phyloP scores from a whole-genome alignment of 2,888 invertebrate genomes.

The Philereme vetulata region DNA sequence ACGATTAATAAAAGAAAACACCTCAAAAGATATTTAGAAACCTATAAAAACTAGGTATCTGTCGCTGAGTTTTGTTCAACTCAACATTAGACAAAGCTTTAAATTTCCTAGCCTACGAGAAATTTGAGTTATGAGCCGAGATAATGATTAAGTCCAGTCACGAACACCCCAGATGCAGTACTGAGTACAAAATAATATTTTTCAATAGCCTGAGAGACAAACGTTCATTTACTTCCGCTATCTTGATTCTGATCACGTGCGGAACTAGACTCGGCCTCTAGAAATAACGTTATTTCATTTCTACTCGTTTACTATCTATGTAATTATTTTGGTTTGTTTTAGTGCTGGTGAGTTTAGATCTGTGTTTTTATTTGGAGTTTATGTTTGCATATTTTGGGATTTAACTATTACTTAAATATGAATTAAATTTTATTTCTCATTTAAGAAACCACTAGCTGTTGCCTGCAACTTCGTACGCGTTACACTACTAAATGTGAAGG shows the following conservation, averaged over 20 bases:
- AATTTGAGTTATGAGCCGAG: slow-evolving; percentile 11
- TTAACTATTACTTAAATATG: too few species aligned
- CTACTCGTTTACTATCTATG: slow-evolving; percentile 42
- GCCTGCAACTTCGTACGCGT: too few species aligned
- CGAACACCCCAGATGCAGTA: slow-evolving; percentile 30
- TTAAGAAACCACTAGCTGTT: too few species aligned
- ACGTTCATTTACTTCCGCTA: slow-evolving; percentile 28
- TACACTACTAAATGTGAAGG: too few species aligned
- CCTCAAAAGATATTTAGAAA: too few species aligned
- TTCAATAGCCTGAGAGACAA: slow-evolving; percentile 32
- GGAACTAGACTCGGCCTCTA: slow-evolving; percentile 29
- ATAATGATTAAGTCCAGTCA: slow-evolving; percentile 26
- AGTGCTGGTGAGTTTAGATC: slow-evolving; percentile 1
- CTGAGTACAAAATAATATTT: slow-evolving; percentile 35
- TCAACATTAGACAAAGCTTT: background rate
- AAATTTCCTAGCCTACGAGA: slow-evolving; percentile 3
- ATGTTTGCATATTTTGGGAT: too few species aligned
- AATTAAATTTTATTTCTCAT: too few species aligned
- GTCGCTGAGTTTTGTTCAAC: background rate
- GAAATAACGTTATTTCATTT: slow-evolving; percentile 42
- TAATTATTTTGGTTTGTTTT: slow-evolving; percentile 36
- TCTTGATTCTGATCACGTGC: slow-evolving; percentile 44
- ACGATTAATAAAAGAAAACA: too few species aligned
- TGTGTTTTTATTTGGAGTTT: too few species aligned
- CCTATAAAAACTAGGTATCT: too few species aligned